These are phyloP conservation scores for Epizoanthus ramosus DNA, from an alignment of 92 coral and sea anemone species.

Conservation along the genomic window DNA sequence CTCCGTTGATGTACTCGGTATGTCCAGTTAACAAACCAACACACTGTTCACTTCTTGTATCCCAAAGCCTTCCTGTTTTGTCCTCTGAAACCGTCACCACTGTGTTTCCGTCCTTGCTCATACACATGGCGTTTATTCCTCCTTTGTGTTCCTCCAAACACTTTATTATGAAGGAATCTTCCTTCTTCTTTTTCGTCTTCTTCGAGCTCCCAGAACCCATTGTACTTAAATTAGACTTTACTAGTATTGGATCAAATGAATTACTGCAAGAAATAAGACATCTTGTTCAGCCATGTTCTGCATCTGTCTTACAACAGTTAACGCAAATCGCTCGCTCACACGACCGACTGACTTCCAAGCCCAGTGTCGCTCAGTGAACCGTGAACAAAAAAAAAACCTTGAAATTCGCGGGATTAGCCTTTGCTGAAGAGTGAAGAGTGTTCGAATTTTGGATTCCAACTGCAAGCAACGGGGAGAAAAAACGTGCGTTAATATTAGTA, in stretches of 20 bases:
- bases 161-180: constrained; percentile 55
- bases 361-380: not conserved
- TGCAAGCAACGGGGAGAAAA: constrained; percentile 17
- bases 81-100: constrained; percentile 91
- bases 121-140: constrained; percentile 82
- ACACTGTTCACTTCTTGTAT: constrained; percentile 85
- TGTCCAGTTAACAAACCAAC: constrained; percentile 85
- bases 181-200: constrained; percentile 69
- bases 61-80: constrained; percentile 94
- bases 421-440: not conserved
- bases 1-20: constrained; percentile 68
- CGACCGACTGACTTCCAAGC: not conserved
- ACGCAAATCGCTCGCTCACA: too few relatives aligned
- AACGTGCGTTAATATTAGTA: constrained; percentile 6
- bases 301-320: constrained; percentile 11
- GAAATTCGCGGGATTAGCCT: constrained; percentile 1
- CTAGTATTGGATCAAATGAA: constrained; percentile 6
- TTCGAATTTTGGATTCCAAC: constrained; percentile 16
- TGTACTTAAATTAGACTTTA: not conserved
- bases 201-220: constrained; percentile 97
- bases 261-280: not conserved
- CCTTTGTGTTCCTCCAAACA: constrained; percentile 71
- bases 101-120: constrained; percentile 82
- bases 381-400: not conserved
- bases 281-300: constrained; percentile 15